phyloP scores from a whole-genome alignment of 2,797 vertebrate genomes.

The Acipenser transmontanus region DNA sequence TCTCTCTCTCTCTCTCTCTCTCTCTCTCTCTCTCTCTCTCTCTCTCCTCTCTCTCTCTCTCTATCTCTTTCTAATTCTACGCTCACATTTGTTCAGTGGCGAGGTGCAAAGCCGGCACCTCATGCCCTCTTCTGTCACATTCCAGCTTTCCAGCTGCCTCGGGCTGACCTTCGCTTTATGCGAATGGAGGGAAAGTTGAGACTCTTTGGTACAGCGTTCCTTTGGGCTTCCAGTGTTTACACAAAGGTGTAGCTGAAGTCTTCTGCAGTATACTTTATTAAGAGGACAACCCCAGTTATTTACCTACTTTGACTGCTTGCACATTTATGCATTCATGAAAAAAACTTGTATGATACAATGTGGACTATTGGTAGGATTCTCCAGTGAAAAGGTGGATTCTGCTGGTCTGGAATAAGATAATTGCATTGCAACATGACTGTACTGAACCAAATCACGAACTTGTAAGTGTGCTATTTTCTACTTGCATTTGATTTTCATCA shows the following conservation, averaged over 20 bases:
- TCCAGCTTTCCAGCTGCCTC: constrained; percentile 46
- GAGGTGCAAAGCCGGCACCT: constrained; percentile 18
- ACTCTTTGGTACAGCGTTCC: neutral
- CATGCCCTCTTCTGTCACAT: constrained; percentile 47
- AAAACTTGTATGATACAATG: no score
- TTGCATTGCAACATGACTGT: no score
- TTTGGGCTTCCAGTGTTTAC: constrained; percentile 23
- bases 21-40: neutral
- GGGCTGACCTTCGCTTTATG: constrained; percentile 39
- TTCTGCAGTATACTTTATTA: constrained; percentile 44
- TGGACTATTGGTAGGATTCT: no score
- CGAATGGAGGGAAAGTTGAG: constrained; percentile 29
- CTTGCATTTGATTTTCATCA: no score
- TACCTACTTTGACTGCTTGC: neutral
- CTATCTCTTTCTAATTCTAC: constrained; percentile 20
- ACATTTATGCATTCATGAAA: no score
- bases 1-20: constrained; percentile 26
- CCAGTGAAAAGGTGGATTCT: no score
- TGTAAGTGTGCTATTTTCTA: no score
- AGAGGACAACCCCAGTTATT: constrained; percentile 35
- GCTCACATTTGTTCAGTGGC: constrained; percentile 24
- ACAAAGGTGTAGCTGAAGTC: constrained; percentile 37
- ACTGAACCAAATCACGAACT: no score
- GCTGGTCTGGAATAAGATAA: no score
- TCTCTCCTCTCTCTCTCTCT: constrained; percentile 29